These are phyloP conservation scores for Poecile montanus DNA, from an alignment of 2,797 vertebrate species.

Conservation along the genomic window DNA sequence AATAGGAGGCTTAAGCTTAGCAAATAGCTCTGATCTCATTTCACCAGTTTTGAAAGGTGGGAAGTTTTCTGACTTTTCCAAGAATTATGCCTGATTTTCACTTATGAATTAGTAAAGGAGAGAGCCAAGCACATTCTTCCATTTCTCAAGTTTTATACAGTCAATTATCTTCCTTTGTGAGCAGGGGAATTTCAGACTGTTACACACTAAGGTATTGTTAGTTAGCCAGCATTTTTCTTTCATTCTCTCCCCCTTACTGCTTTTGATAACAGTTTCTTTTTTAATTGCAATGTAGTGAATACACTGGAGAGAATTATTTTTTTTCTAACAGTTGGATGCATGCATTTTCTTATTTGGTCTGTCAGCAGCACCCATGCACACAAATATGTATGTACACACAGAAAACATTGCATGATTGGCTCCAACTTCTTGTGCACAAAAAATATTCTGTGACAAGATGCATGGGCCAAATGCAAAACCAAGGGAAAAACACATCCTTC, in stretches of 20 bases:
- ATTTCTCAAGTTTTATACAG: background rate
- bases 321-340: background rate
- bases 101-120: background rate
- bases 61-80: background rate
- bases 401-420: background rate
- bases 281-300: background rate
- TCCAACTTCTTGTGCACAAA: background rate
- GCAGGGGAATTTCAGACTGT: background rate
- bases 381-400: background rate
- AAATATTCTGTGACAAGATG: background rate
- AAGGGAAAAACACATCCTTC: background rate
- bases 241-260: background rate
- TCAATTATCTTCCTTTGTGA: background rate
- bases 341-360: background rate
- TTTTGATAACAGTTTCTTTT: background rate
- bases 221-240: background rate
- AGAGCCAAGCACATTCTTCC: background rate
- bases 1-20: background rate
- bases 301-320: background rate
- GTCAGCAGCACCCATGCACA: background rate
- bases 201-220: background rate
- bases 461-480: background rate
- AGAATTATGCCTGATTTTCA: background rate
- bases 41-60: background rate
- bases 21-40: background rate